phyloP scores from a whole-genome alignment of 2,888 invertebrate genomes.

The Melinopterus prodromus region DNA sequence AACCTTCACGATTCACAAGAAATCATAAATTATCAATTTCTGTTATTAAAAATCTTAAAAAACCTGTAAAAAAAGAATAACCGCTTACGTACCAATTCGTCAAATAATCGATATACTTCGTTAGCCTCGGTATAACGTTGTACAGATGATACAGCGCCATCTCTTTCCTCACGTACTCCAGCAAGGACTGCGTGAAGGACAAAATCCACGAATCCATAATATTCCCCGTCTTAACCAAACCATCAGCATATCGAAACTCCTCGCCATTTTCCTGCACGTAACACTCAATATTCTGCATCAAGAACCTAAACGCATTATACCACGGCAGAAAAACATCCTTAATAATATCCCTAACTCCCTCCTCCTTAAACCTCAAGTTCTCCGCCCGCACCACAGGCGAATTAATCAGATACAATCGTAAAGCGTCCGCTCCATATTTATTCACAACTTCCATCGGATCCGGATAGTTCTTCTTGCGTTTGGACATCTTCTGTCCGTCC shows the following conservation, averaged over 20 bases:
- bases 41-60: no score
- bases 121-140: constrained; percentile 92
- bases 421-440: constrained; percentile 97
- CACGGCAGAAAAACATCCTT: constrained; percentile 98
- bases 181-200: constrained; percentile 93
- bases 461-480: constrained; percentile 98
- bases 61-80: not conserved
- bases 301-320: constrained; percentile 93
- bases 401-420: constrained; percentile 94
- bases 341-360: constrained; percentile 94
- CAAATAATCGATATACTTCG: constrained; percentile 96
- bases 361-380: constrained; percentile 95
- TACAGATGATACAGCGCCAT: constrained; percentile 95
- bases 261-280: constrained; percentile 70
- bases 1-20: no score
- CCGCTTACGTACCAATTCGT: constrained; percentile 83
- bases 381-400: constrained; percentile 98
- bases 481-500: constrained; percentile 99
- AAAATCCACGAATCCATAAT: constrained; percentile 98
- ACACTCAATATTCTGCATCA: constrained; percentile 91
- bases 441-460: constrained; percentile 91
- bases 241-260: constrained; percentile 57
- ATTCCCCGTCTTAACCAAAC: constrained; percentile 63
- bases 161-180: constrained; percentile 88
- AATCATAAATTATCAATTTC: no score